Conservation (phyloP, 1,140 invertebrate species). For the Helicoverpa armigera region DNA sequence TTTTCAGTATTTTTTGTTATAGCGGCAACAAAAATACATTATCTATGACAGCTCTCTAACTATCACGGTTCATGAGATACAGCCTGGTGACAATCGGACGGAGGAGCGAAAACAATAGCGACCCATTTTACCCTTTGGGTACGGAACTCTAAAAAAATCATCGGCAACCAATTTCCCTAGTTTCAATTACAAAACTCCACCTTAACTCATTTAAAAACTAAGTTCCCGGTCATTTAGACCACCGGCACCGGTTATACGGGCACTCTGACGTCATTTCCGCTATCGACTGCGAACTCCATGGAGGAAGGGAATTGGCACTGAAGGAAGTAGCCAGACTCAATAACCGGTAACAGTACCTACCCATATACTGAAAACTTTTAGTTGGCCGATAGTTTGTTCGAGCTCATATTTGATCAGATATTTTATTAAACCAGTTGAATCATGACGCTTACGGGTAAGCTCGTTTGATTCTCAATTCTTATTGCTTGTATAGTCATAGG, state of each 20-base stretch:
- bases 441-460: background rate
- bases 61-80: too few relatives aligned
- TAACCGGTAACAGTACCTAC: background rate
- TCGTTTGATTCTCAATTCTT: background rate
- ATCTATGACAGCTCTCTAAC: too few relatives aligned
- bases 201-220: conserved; percentile 18
- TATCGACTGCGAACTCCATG: background rate
- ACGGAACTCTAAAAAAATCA: too few relatives aligned
- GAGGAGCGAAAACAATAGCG: too few relatives aligned
- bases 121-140: too few relatives aligned
- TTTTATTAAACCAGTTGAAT: too few relatives aligned
- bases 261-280: conserved; percentile 29
- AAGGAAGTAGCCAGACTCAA: conserved; percentile 15
- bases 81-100: too few relatives aligned
- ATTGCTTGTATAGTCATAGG: background rate
- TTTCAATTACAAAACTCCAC: background rate
- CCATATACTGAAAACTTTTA: too few relatives aligned
- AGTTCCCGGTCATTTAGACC: background rate
- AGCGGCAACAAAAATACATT: too few relatives aligned
- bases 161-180: background rate
- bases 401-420: too few relatives aligned
- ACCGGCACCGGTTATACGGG: background rate
- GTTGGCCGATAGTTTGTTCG: too few relatives aligned
- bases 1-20: too few relatives aligned
- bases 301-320: background rate